Conservation (phyloP, 2,888 invertebrate genomes). For the Amiota mariae region DNA sequence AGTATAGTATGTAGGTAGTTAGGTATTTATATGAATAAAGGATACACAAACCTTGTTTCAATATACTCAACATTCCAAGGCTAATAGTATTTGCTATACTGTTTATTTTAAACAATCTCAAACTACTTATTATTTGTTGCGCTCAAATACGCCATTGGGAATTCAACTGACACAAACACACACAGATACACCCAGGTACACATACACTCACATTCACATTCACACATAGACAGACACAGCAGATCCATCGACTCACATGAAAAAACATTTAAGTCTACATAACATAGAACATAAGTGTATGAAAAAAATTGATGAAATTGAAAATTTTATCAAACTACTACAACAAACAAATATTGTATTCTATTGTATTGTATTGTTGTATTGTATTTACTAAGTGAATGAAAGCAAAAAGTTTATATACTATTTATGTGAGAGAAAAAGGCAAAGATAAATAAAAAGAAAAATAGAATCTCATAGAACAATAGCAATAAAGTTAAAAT, state of each 20-base stretch:
- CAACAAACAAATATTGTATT: conserved; percentile 4
- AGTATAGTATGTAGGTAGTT: too few relatives aligned
- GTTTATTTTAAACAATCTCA: too few relatives aligned
- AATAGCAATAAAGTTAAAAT: conserved; percentile 9
- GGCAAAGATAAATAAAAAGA: not conserved
- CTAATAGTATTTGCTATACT: not conserved
- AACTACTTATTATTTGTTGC: not conserved
- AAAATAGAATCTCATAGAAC: not conserved
- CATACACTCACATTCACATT: too few relatives aligned
- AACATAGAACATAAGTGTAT: too few relatives aligned
- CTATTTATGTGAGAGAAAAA: not conserved
- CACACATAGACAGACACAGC: too few relatives aligned
- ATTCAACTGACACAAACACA: not conserved
- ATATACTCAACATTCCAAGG: not conserved
- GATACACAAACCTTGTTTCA: conserved; percentile 6
- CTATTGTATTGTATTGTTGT: too few relatives aligned
- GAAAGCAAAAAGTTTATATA: not conserved
- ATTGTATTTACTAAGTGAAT: not conserved
- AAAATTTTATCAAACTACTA: conserved; percentile 15
- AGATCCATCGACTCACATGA: not conserved
- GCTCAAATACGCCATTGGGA: conserved; percentile 24
- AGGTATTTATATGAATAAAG: too few relatives aligned
- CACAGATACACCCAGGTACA: not conserved
- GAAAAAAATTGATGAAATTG: conserved; percentile 7
- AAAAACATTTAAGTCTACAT: not conserved